phyloP scores from a whole-genome alignment of 2,888 invertebrate species.

The Xanthia icteritia region DNA sequence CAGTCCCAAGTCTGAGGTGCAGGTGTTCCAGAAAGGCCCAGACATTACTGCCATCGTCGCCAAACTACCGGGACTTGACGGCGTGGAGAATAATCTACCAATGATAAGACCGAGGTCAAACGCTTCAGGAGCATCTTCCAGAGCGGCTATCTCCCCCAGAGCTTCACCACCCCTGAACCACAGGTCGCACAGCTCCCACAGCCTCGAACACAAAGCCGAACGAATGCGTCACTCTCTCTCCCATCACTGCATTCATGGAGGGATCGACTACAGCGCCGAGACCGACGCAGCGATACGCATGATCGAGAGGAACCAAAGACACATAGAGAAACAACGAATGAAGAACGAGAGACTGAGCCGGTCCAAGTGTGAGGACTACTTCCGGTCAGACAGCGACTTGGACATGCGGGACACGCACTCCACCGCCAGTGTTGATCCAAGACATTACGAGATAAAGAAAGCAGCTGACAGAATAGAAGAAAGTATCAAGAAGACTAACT shows the following conservation, averaged over 20 bases:
- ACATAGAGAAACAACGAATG: slow-evolving; percentile 90
- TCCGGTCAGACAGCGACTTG: slow-evolving; percentile 84
- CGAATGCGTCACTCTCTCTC: slow-evolving; percentile 86
- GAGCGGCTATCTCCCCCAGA: slow-evolving; percentile 83
- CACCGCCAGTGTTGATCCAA: slow-evolving; percentile 71
- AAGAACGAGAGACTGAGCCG: slow-evolving; percentile 83
- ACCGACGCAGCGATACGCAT: slow-evolving; percentile 90
- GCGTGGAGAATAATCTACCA: slow-evolving; percentile 83
- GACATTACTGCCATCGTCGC: slow-evolving; percentile 94
- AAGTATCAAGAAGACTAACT: slow-evolving; percentile 88
- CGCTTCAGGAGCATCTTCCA: slow-evolving; percentile 90
- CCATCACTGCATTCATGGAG: slow-evolving; percentile 86
- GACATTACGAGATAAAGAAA: slow-evolving; percentile 82
- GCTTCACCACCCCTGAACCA: slow-evolving; percentile 79
- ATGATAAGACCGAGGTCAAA: slow-evolving; percentile 89
- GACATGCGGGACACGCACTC: slow-evolving; percentile 79
- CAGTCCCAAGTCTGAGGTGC: slow-evolving; percentile 89
- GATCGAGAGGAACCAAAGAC: slow-evolving; percentile 91
- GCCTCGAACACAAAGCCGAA: slow-evolving; percentile 84
- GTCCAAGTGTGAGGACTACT: slow-evolving; percentile 83
- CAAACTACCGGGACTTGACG: slow-evolving; percentile 91
- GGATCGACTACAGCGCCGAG: slow-evolving; percentile 90
- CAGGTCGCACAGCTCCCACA: slow-evolving; percentile 86
- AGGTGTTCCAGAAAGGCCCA: slow-evolving; percentile 95
- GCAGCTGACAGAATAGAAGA: slow-evolving; percentile 86